These are phyloP conservation scores for Phytoseiulus persimilis DNA, from an alignment of 2,888 invertebrate species.

Conservation along the genomic window DNA sequence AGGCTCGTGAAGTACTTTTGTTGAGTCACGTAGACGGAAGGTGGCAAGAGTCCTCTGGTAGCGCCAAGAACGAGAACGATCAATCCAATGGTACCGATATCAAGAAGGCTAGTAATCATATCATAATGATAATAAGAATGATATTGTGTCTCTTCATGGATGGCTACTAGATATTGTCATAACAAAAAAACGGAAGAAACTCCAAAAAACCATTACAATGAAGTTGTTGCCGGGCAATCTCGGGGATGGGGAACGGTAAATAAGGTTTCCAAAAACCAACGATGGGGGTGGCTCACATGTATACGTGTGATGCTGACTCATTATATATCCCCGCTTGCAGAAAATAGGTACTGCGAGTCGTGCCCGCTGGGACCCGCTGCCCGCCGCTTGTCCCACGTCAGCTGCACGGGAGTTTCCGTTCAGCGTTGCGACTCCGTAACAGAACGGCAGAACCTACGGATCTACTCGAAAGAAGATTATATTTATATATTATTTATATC, in stretches of 20 bases:
- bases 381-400: not conserved
- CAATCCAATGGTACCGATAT: not conserved
- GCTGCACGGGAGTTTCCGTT: not conserved
- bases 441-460: not conserved
- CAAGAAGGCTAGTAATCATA: not conserved
- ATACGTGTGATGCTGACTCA: not conserved
- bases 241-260: not conserved
- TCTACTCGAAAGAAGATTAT: not conserved
- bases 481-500: not conserved
- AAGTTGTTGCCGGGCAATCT: not conserved
- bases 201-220: not conserved
- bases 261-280: not conserved
- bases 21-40: not conserved
- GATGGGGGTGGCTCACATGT: not conserved
- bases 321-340: not conserved
- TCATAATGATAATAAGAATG: not conserved
- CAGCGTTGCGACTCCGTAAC: not conserved
- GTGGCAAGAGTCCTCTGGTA: not conserved
- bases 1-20: not conserved
- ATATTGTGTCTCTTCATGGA: not conserved
- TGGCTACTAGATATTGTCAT: not conserved
- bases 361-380: not conserved
- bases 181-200: not conserved
- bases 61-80: not conserved
- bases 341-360: not conserved